Evolutionary conservation across 2,888 invertebrate species (phyloP).

Genomic region (Agonopterix subpropinquella): DNA sequence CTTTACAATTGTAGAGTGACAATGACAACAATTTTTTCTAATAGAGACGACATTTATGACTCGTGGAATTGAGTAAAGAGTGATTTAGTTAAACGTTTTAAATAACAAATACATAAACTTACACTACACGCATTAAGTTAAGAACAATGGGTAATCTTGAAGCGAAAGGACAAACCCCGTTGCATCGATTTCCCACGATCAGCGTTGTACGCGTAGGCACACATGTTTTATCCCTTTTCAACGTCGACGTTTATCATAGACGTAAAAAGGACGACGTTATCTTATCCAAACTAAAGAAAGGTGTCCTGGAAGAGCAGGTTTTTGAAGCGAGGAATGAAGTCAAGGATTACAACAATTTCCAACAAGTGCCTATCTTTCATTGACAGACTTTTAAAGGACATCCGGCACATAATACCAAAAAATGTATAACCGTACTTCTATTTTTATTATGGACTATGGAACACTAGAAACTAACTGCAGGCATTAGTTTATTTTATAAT

Average conservation of each 20-base stretch:
- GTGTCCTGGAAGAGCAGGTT: conserved; percentile 44
- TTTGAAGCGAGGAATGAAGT: conserved; percentile 27
- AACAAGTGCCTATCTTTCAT: no score
- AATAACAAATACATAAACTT: conserved; percentile 19
- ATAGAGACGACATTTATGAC: no score
- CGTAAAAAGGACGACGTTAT: conserved; percentile 10
- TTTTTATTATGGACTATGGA: no score
- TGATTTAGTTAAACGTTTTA: no score
- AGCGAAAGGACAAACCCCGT: conserved; percentile 58
- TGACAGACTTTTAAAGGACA: no score
- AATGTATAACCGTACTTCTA: no score
- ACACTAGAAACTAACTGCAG: no score
- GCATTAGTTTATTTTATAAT: no score
- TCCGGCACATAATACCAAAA: no score
- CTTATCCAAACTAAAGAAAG: conserved; percentile 25
- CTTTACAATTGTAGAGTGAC: no score
- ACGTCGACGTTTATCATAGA: conserved; percentile 11
- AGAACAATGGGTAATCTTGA: conserved; percentile 51
- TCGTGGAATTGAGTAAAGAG: no score
- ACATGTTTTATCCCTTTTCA: conserved; percentile 26
- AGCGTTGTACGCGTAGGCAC: conserved; percentile 28
- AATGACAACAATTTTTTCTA: no score
- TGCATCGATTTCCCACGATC: conserved; percentile 60
- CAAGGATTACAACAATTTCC: conserved; percentile 24
- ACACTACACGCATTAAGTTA: conserved; percentile 13